Evolutionary conservation across 2,113 vertebrate species (phyloP).

Genomic region (Myotis davidii): DNA sequence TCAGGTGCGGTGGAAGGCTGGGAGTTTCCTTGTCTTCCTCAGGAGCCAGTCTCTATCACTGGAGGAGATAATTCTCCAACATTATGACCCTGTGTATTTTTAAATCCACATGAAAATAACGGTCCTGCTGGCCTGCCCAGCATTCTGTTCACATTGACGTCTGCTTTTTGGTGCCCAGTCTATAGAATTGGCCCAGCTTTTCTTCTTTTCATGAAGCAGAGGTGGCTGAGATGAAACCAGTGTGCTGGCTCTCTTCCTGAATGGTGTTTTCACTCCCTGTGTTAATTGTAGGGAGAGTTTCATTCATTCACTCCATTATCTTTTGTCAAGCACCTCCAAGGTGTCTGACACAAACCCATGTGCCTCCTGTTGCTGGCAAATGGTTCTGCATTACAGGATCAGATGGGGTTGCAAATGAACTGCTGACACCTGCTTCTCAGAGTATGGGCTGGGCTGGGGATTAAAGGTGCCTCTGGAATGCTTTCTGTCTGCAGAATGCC

Average conservation of each 20-base stretch:
- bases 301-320: not conserved
- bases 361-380: not conserved
- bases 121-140: not conserved
- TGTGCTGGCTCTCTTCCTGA: not conserved
- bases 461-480: not conserved
- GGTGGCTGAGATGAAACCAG: not conserved
- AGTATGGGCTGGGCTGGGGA: not conserved
- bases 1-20: not conserved
- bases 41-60: not conserved
- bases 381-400: not conserved
- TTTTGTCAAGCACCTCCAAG: constrained; percentile 15
- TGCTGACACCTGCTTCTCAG: not conserved
- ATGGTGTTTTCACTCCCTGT: not conserved
- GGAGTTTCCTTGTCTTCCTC: not conserved
- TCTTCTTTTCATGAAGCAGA: constrained; percentile 42
- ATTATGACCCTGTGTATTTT: not conserved
- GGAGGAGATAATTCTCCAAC: not conserved
- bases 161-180: not conserved
- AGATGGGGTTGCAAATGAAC: not conserved
- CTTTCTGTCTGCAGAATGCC: not conserved
- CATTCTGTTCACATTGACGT: not conserved
- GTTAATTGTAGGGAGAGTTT: not conserved
- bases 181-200: not conserved
- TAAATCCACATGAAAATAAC: constrained; percentile 11
- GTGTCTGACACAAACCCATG: not conserved